Base-by-base conservation (phyloP, 23 tunicate species). In the Trididemnum clinides region DNA sequence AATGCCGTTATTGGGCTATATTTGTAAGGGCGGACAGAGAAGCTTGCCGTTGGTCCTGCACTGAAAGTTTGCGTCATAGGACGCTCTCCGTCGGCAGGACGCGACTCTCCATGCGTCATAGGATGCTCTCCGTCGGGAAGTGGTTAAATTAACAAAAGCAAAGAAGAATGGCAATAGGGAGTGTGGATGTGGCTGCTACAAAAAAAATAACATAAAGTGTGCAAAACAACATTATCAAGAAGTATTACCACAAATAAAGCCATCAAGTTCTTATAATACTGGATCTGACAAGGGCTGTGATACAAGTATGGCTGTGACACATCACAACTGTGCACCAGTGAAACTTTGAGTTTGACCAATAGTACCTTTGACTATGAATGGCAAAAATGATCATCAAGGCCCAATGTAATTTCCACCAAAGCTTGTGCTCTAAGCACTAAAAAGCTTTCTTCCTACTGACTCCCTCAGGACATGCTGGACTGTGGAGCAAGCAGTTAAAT, bases 371-470 rank as follows among this genome's bases (percentile, higher is more conserved):
- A 15, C 15, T 4, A 62, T 62, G 69, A 62, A 62, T 62, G 69
- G 69, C 69, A 62, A 62, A 62, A 23, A 4, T 62, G 22, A 62
- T 62, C n/a, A n/a, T n/a, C n/a, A n/a, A n/a, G n/a, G n/a, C n/a
- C n/a, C n/a, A n/a, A n/a, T n/a, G n/a, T 62, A 23, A 62, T 15
- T 22, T 62, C 69, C 23, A 62, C 23, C 23, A 62, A 62, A 62
- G 69, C 69, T 62, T 62, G 69, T 62, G 69, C 69, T 62, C n/a
- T 62, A 19, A 19, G 69, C 69, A 62, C 69, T 44, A 62, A 62
- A 62, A n/a, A 62, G 69, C 69, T 62, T 62, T 62, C 23, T 22
- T 62, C 69, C 4, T 62, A 62, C n/a, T 23, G 69, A 62, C 69
- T 62, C 23, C n/a, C 27, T n/a, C 69, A 62, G n/a, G 69, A n/a